Evolutionary conservation across 2,113 vertebrate species (phyloP).

Genomic region (Megaleporinus macrocephalus): DNA sequence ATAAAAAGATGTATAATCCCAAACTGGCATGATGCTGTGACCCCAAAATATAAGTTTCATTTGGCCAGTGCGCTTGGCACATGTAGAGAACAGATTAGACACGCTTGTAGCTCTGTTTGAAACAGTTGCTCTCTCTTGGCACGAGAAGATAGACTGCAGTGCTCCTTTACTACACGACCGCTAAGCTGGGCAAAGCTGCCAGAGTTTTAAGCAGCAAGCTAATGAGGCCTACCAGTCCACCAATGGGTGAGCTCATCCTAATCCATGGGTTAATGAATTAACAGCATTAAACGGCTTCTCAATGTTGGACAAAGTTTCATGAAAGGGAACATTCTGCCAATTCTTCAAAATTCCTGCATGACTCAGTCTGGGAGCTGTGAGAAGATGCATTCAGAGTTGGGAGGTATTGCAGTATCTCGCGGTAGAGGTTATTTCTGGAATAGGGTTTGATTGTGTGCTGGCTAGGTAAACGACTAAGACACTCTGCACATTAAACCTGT

Average conservation of each 20-base stretch:
- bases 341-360: too few relatives aligned
- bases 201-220: not conserved
- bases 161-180: not conserved
- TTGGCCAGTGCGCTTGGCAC: constrained; percentile 7
- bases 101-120: not conserved
- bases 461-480: too few relatives aligned
- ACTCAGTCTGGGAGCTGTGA: too few relatives aligned
- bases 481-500: too few relatives aligned
- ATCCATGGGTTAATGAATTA: constrained; percentile 3
- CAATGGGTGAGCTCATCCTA: not conserved
- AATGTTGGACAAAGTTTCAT: too few relatives aligned
- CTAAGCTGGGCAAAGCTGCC: constrained; percentile 22
- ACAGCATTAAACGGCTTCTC: not conserved
- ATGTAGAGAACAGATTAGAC: constrained; percentile 5
- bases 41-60: constrained; percentile 22
- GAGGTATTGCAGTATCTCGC: too few relatives aligned
- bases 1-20: not conserved
- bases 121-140: constrained; percentile 25
- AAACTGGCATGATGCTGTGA: not conserved
- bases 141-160: not conserved
- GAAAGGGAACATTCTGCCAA: too few relatives aligned
- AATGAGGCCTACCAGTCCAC: constrained; percentile 14
- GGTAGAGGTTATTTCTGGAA: too few relatives aligned
- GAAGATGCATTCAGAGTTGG: too few relatives aligned
- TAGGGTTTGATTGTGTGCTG: too few relatives aligned